Conservation (phyloP, 2,113 vertebrate genomes). For the Lontra canadensis region DNA sequence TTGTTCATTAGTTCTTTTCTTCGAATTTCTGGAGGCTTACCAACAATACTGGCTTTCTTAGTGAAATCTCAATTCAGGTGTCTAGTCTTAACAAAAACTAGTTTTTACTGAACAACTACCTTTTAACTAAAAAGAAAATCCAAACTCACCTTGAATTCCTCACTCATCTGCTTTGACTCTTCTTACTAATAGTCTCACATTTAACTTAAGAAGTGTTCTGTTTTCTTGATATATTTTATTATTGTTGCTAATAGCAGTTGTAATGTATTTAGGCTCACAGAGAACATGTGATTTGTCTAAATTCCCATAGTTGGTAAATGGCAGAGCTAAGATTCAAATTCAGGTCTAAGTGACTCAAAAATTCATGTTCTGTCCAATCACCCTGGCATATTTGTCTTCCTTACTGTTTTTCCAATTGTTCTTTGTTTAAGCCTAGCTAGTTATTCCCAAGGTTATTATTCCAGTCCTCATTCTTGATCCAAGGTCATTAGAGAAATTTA, state of each 20-base stretch:
- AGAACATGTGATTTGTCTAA: not conserved
- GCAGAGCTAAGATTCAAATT: constrained; percentile 24
- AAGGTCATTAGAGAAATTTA: constrained; percentile 21
- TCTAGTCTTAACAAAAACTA: constrained; percentile 22
- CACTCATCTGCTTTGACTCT: not conserved
- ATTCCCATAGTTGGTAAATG: not conserved
- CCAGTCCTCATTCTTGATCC: not conserved
- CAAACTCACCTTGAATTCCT: not conserved
- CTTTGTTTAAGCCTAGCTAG: not conserved
- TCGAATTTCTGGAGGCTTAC: constrained; percentile 3
- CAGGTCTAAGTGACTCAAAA: constrained; percentile 25
- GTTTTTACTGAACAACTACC: not conserved
- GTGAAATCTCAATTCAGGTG: not conserved
- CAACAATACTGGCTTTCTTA: constrained; percentile 17
- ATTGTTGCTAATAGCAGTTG: constrained; percentile 19
- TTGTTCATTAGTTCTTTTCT: not conserved
- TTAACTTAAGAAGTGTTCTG: constrained; percentile 39
- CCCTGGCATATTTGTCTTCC: not conserved
- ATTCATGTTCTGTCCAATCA: not conserved
- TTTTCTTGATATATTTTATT: constrained; percentile 28
- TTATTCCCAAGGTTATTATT: not conserved
- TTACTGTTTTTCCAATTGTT: not conserved
- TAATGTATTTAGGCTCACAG: not conserved
- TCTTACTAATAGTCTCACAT: not conserved
- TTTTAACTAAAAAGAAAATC: constrained; percentile 30